Conservation (phyloP, 2,113 vertebrate species). For the Lucifuga dentata region DNA sequence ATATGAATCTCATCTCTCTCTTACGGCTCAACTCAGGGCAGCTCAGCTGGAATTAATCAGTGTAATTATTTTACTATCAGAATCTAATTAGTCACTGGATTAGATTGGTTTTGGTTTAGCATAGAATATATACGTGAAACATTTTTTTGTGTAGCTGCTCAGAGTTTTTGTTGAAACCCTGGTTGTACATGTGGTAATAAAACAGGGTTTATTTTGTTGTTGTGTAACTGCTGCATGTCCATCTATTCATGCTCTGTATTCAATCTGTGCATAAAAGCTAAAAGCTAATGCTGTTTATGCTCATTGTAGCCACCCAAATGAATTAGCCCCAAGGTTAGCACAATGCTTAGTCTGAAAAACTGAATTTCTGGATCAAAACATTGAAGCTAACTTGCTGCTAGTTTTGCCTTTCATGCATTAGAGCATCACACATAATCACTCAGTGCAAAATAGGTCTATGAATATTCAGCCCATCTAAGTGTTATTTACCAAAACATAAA, state of each 20-base stretch:
- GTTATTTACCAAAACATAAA: too few species aligned
- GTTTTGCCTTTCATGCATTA: too few species aligned
- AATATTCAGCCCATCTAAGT: not conserved
- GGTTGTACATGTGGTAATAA: not conserved
- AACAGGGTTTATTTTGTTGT: not conserved
- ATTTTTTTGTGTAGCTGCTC: not conserved
- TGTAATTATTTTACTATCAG: not conserved
- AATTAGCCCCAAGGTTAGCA: not conserved
- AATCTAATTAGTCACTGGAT: conserved; percentile 7
- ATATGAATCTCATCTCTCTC: conserved; percentile 50
- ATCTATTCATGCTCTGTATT: not conserved
- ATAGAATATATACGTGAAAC: not conserved
- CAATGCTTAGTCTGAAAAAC: not conserved
- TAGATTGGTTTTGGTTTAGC: not conserved
- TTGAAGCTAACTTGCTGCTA: not conserved
- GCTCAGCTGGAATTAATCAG: conserved; percentile 17
- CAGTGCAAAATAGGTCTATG: too few species aligned
- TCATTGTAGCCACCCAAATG: not conserved
- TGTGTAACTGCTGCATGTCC: not conserved
- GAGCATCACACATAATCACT: not conserved
- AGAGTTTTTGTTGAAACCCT: not conserved
- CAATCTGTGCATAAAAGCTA: not conserved
- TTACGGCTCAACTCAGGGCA: conserved; percentile 21
- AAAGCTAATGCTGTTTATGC: not conserved
- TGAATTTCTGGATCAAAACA: not conserved